These are phyloP conservation scores for Hippolais icterina DNA, from an alignment of 2,113 vertebrate species.

Conservation along the genomic window DNA sequence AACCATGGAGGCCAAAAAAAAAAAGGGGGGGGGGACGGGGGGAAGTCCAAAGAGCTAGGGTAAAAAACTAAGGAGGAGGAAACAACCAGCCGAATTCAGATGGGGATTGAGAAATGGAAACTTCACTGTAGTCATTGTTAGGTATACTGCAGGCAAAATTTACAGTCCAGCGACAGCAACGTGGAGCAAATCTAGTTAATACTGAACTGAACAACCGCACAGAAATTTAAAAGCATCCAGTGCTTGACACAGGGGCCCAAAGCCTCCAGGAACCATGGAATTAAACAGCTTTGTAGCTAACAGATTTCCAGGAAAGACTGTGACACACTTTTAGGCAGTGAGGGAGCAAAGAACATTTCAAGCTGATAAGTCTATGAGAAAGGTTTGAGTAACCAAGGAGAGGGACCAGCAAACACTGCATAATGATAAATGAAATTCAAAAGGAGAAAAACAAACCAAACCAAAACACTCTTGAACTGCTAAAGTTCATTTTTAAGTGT, in stretches of 20 bases:
- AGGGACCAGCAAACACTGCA: background rate
- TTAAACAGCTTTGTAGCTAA: background rate
- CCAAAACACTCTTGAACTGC: background rate
- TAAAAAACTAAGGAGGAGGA: background rate
- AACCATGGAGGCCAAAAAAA: accelerated
- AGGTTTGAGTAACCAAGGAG: background rate
- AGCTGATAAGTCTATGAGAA: background rate
- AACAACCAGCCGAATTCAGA: background rate
- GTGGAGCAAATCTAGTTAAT: background rate
- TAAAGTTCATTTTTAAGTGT: background rate
- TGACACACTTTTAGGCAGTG: background rate
- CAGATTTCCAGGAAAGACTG: background rate
- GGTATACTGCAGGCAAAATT: background rate
- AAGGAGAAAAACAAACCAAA: background rate
- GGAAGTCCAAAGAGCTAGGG: background rate
- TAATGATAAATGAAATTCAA: background rate
- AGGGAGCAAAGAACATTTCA: background rate
- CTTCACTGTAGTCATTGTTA: background rate
- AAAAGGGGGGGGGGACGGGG: background rate
- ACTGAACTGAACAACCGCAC: background rate
- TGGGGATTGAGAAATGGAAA: background rate
- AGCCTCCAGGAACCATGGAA: background rate
- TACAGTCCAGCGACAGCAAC: background rate
- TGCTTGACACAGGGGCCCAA: background rate
- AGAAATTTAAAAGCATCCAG: background rate